Base-by-base conservation (phyloP, 2,888 invertebrate species). In the Helicoverpa assulta region DNA sequence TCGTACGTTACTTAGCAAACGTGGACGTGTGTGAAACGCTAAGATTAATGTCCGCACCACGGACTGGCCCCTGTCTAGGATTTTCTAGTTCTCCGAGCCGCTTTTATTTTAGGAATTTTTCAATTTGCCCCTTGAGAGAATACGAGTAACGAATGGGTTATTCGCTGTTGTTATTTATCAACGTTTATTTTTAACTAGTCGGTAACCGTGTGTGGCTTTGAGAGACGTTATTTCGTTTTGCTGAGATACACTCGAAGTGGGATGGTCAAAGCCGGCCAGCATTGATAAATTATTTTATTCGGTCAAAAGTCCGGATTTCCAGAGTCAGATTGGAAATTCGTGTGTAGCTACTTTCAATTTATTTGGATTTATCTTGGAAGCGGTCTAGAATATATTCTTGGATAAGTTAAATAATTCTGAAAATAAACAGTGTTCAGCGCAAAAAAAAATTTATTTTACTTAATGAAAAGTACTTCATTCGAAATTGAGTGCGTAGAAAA, bases 111-210 rank as follows among this genome's bases (percentile, higher is more conserved):
- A 85, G 89, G 90, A 90, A 91, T 91, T 91, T 91, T 91, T 88
- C 91, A 90, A 91, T 91, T 90, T 90, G 80, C 90, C 87, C 87
- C 89, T 88, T 87, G 86, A 88, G 87, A 86, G 87, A 89, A 86
- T 86, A 85, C 84, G 81, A 86, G 88, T 85, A 86, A 87, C 82
- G 86, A 86, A 88, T 86, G 82, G 81, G 82, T 84, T 86, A 83
- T 88, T 87, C 82, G 85, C 79, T 87, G 78, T 77, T 83, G 76
- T 82, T 85, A 66, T 47, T 47, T 72, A 71, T 60, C 57, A 61
- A 73, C 58, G 40, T 71, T 76, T 81, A 65, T 67, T 67, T 76
- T 71, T 67, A 69, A 63, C 54, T 67, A 54, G 40, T 53, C 43
- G 16, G n/a, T 57, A 18, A 53, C 52, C 43, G 77, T 77, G 60